phyloP scores from a whole-genome alignment of 64 coral and sea anemone species.

The Trachythela sp. region DNA sequence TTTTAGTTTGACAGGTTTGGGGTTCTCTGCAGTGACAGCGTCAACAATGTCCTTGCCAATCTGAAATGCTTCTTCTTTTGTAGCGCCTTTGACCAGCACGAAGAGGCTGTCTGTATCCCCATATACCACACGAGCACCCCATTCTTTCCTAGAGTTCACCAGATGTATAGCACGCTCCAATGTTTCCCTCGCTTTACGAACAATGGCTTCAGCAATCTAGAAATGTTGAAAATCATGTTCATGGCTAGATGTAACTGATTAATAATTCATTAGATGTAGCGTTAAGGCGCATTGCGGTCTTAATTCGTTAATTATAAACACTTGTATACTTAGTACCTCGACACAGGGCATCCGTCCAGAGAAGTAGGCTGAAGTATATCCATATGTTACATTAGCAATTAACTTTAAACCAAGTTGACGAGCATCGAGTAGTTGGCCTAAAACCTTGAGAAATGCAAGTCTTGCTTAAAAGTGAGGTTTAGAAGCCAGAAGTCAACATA shows the following conservation, averaged over 20 bases:
- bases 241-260: background rate
- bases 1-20: slow-evolving; percentile 94
- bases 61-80: slow-evolving; percentile 73
- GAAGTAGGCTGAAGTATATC: slow-evolving; percentile 88
- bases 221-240: background rate
- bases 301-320: background rate
- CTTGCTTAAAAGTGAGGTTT: background rate
- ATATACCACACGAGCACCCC: slow-evolving; percentile 87
- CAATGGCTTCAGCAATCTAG: slow-evolving; percentile 85
- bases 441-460: slow-evolving; percentile 24
- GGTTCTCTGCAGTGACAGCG: slow-evolving; percentile 65
- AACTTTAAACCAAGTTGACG: slow-evolving; percentile 83
- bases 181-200: slow-evolving; percentile 89
- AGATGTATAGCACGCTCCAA: slow-evolving; percentile 80
- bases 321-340: slow-evolving; percentile 50
- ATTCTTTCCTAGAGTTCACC: slow-evolving; percentile 78
- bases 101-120: slow-evolving; percentile 91
- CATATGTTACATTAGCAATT: slow-evolving; percentile 87
- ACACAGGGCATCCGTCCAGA: slow-evolving; percentile 98
- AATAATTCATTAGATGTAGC: too few species aligned
- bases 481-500: too few species aligned
- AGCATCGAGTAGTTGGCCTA: slow-evolving; percentile 73
- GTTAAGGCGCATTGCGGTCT: too few species aligned
- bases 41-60: slow-evolving; percentile 86
- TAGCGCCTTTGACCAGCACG: slow-evolving; percentile 78